phyloP scores from a whole-genome alignment of 2,888 invertebrate genomes.

The Neoscelio sp. region DNA sequence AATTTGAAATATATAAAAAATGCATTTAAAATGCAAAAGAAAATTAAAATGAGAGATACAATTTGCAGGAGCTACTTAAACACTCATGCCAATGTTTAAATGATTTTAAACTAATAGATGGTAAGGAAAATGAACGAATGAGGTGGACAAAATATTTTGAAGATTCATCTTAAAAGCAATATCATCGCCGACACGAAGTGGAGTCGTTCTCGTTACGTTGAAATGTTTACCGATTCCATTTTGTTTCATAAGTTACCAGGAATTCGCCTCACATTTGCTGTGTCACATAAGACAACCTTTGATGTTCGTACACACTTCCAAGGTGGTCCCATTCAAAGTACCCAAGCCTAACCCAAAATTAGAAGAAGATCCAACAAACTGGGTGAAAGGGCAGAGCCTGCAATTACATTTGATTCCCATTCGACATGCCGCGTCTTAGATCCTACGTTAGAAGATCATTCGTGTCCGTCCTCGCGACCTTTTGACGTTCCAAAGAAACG shows the following conservation, averaged over 20 bases:
- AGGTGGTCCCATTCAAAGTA: conserved; percentile 59
- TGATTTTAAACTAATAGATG: too few relatives aligned
- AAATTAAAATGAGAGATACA: too few relatives aligned
- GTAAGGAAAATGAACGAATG: too few relatives aligned
- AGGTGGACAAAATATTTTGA: too few relatives aligned
- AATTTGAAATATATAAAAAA: too few relatives aligned
- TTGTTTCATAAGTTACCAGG: conserved; percentile 38
- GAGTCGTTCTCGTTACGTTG: conserved; percentile 19
- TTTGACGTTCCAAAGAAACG: conserved; percentile 2
- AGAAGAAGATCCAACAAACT: conserved; percentile 18
- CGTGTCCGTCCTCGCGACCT: conserved; percentile 34
- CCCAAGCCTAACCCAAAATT: conserved; percentile 52
- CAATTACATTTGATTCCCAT: conserved; percentile 60
- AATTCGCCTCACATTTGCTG: conserved; percentile 32
- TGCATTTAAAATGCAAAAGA: too few relatives aligned
- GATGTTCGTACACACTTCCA: conserved; percentile 57
- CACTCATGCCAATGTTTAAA: too few relatives aligned
- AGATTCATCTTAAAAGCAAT: too few relatives aligned
- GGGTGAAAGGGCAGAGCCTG: conserved; percentile 33
- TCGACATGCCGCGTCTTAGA: conserved; percentile 55
- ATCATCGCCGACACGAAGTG: too few relatives aligned
- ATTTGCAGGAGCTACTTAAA: too few relatives aligned
- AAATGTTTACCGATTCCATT: conserved; percentile 39
- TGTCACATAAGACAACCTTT: conserved; percentile 35
- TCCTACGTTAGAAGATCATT: conserved; percentile 38